Conservation (phyloP, 2,797 vertebrate genomes). For the Telmatherina bonti region DNA sequence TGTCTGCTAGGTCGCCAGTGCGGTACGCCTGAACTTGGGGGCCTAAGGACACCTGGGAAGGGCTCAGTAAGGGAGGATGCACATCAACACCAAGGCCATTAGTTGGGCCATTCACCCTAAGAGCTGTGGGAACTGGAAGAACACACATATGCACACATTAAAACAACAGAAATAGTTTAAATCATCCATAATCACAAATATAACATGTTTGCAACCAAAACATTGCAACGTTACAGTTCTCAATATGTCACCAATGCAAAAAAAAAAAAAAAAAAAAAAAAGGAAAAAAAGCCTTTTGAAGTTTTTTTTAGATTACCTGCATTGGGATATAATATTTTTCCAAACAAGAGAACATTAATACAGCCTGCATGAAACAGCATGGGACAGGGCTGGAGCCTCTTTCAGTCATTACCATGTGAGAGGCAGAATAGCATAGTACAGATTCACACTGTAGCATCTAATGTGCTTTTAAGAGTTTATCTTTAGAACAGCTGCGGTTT, state of each 20-base stretch:
- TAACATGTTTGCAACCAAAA: neutral
- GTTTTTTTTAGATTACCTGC: too few species aligned
- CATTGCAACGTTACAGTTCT: neutral
- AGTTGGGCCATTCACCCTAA: constrained; percentile 84
- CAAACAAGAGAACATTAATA: neutral
- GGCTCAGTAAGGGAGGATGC: constrained; percentile 83
- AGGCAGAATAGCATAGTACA: neutral
- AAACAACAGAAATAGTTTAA: neutral
- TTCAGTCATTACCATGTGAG: neutral
- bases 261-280: neutral
- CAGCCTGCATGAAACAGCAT: neutral
- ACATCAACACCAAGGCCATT: constrained; percentile 85
- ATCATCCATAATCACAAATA: neutral
- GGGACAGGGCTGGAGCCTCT: neutral
- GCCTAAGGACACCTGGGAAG: constrained; percentile 83
- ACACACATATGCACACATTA: constrained; percentile 30
- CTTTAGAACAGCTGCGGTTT: neutral
- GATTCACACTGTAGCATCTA: neutral
- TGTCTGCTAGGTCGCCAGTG: constrained; percentile 87
- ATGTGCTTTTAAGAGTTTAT: neutral
- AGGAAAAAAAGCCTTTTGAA: neutral
- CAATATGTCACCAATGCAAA: neutral
- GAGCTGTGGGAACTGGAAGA: constrained; percentile 83
- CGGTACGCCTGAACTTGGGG: constrained; percentile 85
- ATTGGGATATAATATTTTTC: neutral